Conservation (phyloP, 2,113 vertebrate species). For the Arenaria interpres region DNA sequence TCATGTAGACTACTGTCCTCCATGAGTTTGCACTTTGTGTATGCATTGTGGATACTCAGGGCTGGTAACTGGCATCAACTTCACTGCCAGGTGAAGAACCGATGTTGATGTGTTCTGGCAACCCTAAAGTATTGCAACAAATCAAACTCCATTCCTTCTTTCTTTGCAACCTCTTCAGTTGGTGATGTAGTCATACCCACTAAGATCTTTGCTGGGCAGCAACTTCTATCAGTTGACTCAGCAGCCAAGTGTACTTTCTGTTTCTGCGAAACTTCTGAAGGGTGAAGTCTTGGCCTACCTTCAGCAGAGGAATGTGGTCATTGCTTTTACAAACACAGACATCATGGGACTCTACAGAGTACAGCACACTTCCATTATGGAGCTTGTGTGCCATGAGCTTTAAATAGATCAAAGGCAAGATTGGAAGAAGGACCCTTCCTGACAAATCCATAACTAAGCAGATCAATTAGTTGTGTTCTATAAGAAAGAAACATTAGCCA, state of each 20-base stretch:
- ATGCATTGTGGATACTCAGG: not conserved
- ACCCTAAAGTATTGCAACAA: not conserved
- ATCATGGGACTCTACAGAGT: accelerated
- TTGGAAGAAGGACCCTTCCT: not conserved
- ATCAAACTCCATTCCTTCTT: accelerated
- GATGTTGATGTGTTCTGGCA: not conserved
- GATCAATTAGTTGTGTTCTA: not conserved
- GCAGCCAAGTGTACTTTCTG: not conserved
- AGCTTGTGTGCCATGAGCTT: not conserved
- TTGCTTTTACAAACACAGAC: not conserved
- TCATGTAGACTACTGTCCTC: accelerated
- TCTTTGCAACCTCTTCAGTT: not conserved
- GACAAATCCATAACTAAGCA: not conserved
- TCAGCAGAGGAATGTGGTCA: not conserved
- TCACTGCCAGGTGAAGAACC: not conserved
- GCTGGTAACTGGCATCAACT: not conserved
- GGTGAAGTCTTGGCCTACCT: not conserved
- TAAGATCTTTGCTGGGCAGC: not conserved
- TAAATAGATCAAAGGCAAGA: not conserved
- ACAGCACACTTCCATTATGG: accelerated
- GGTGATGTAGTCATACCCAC: not conserved
- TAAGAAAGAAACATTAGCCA: not conserved
- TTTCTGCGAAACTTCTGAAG: not conserved
- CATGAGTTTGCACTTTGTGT: not conserved
- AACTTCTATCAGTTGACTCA: not conserved